Percentiles rank a stretch among this genome's conserved stretches.
Conservation (phyloP, 2,113 vertebrate species). For the Notarius lentiginosus region DNA sequence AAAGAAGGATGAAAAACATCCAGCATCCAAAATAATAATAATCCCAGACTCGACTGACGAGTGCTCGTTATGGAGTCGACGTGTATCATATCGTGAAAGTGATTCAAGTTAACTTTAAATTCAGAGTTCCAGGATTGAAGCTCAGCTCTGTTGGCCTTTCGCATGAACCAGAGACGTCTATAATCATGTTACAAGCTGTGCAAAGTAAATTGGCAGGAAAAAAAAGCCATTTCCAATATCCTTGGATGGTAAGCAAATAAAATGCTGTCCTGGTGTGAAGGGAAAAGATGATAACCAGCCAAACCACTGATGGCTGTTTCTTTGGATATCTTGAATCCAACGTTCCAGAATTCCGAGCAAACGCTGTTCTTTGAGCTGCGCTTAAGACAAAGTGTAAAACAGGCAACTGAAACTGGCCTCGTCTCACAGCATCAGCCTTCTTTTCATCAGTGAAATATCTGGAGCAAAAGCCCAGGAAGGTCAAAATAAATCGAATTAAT, state of each 20-base stretch:
- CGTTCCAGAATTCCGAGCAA: constrained; percentile 41
- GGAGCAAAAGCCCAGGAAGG: constrained; percentile 24
- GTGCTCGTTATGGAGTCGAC: neutral
- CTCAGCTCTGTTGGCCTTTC: neutral
- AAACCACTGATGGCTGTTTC: constrained; percentile 44
- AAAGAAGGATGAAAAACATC: neutral
- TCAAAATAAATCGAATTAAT: constrained; percentile 28
- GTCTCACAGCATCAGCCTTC: constrained; percentile 14
- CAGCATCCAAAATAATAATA: neutral
- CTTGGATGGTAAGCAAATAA: constrained; percentile 48
- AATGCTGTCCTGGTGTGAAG: constrained; percentile 32
- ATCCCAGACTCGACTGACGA: too few relatives aligned
- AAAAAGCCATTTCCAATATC: constrained; percentile 38
- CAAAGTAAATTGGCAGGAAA: constrained; percentile 19
- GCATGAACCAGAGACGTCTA: neutral
- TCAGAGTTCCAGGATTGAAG: neutral
- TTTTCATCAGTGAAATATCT: constrained; percentile 24
- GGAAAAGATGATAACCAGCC: constrained; percentile 16
- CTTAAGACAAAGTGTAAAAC: constrained; percentile 8
- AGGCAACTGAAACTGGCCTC: neutral
- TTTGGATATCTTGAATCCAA: constrained; percentile 33
- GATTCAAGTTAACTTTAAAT: neutral
- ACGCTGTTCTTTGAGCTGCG: constrained; percentile 26
- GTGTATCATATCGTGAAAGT: neutral
- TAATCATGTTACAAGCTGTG: constrained; percentile 41